These are phyloP conservation scores for Rhopalosiphum nymphaeae DNA, from an alignment of 2,888 invertebrate species.

Conservation along the genomic window DNA sequence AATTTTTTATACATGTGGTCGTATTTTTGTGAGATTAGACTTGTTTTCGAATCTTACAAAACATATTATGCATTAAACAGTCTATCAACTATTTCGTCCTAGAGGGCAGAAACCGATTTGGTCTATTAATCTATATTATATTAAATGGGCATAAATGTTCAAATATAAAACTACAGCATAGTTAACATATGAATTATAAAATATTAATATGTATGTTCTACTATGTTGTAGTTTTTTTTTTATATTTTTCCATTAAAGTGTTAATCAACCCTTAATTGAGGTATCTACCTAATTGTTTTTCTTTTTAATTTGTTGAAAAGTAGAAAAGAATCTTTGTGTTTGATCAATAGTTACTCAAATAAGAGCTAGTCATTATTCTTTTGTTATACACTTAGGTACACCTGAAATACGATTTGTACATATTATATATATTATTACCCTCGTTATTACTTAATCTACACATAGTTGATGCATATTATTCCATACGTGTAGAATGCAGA, in stretches of 20 bases:
- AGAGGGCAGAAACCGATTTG: not conserved
- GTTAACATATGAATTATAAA: not conserved
- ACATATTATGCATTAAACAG: not conserved
- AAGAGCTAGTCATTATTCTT: not conserved
- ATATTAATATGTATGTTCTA: not conserved
- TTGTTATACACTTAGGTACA: not conserved
- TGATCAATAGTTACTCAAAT: not conserved
- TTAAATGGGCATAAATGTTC: not conserved
- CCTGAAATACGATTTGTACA: no score
- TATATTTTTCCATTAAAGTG: not conserved
- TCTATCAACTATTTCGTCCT: not conserved
- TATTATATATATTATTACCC: not conserved
- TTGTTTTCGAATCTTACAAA: not conserved
- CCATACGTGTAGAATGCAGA: not conserved
- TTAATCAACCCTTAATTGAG: not conserved
- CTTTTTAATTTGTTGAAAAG: not conserved
- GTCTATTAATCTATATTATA: no score
- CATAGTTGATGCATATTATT: not conserved
- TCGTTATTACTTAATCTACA: no score
- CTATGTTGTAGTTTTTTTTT: not conserved
- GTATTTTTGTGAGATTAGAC: not conserved
- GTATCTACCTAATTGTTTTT: not conserved
- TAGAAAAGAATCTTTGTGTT: constrained; percentile 23
- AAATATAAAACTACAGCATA: not conserved
- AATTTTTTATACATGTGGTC: constrained; percentile 25